Percentiles rank a stretch among this genome's conserved stretches.
Conservation (phyloP, 2,113 vertebrate genomes). For the Neodon shergylaensis region DNA sequence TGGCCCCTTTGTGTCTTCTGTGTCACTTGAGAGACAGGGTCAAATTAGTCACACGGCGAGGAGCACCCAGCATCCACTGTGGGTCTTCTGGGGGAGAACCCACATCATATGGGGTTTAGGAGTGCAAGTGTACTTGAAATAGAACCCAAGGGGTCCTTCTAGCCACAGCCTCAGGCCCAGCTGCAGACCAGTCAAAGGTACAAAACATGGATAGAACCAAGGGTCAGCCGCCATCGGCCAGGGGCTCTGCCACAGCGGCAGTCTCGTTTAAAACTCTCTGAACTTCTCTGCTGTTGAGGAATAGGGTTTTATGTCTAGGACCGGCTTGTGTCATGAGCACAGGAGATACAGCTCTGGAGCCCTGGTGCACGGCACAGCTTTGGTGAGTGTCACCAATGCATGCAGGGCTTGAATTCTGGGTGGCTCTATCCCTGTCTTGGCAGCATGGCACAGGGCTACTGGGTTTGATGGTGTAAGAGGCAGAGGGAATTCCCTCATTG, state of each 20-base stretch:
- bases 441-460: rapidly evolving
- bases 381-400: neutral
- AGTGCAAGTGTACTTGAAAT: rapidly evolving
- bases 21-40: neutral
- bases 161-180: neutral
- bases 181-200: neutral
- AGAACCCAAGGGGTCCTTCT: neutral
- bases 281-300: neutral
- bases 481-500: neutral
- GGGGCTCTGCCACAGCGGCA: neutral
- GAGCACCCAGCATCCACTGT: neutral
- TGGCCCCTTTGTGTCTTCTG: rapidly evolving
- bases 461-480: too few species aligned
- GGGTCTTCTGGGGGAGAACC: neutral
- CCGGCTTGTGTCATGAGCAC: neutral
- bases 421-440: neutral
- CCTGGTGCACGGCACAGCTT: neutral
- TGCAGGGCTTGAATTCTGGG: too few species aligned
- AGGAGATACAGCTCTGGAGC: neutral
- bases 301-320: rapidly evolving
- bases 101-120: rapidly evolving
- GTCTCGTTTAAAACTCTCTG: neutral
- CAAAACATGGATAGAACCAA: rapidly evolving
- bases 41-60: neutral
- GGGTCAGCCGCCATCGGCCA: too few species aligned